These are phyloP conservation scores for Heliconius aoede DNA, from an alignment of 2,888 invertebrate species.

Conservation along the genomic window DNA sequence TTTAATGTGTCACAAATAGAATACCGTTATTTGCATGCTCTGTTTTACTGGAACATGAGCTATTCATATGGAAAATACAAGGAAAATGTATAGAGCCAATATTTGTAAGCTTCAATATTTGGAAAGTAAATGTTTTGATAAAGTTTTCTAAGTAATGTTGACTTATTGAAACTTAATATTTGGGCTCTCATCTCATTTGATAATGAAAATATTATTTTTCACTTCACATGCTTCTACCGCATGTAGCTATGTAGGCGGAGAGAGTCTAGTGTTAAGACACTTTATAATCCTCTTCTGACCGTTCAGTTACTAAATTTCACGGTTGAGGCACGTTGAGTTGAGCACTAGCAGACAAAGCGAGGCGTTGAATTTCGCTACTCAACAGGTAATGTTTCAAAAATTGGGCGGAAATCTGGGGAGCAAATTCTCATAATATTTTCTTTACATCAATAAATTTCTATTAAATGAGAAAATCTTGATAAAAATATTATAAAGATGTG, in stretches of 20 bases:
- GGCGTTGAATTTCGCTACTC: background rate
- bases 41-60: background rate
- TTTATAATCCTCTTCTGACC: too few relatives aligned
- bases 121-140: background rate
- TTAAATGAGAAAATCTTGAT: background rate
- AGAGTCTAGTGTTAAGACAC: too few relatives aligned
- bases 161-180: constrained; percentile 5
- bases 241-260: too few relatives aligned
- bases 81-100: constrained; percentile 10
- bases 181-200: background rate
- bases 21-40: background rate
- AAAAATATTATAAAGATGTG: background rate
- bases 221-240: background rate
- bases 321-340: too few relatives aligned
- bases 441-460: background rate
- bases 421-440: background rate
- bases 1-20: background rate
- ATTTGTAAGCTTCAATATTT: background rate
- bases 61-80: constrained; percentile 12
- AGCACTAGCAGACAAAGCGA: too few relatives aligned
- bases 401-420: too few relatives aligned
- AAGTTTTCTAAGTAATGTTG: constrained; percentile 10
- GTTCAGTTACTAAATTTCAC: too few relatives aligned
- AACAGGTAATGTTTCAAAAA: background rate
- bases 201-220: background rate